Evolutionary conservation across 2,888 invertebrate species (phyloP), one percentile per base, ranked within the genome.

Genomic region (Drosophila paranaensis): DNA sequence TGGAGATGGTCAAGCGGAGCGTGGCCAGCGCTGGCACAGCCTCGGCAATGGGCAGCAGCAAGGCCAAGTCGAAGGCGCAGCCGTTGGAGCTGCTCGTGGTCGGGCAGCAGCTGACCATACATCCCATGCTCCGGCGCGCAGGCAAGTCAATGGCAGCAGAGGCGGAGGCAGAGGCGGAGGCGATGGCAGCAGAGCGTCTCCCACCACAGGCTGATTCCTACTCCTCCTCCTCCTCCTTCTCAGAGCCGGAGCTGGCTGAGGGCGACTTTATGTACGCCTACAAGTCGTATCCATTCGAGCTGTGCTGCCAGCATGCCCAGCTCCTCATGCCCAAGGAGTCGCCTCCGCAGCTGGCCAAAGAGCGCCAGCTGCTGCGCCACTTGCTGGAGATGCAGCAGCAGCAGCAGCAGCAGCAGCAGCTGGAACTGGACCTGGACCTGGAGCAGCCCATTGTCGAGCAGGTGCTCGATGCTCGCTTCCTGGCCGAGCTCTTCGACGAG

Each of bases 71-170:
- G 37, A 57, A 50, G 6, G 6, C n/a, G 1, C 14, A 42, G 25
- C 42, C 48, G 3, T 13, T 67, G 60, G 60, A 75, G 4, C 40
- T 75, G 42, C 48, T 70, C 16, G 70, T 74, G 25, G 70, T 75
- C 9, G 76, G 76, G 0, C 76, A 55, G 27, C 76, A 51, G 60
- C 42, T 74, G 43, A 46, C 60, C 1, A 74, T 60, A 53, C 60
- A 13, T 2, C 60, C 53, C 2, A 40, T 57, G 27, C 16, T 33
- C 25, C n/a, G n/a, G 6, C 39, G 57, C 9, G 8, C 14, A 6
- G 6, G n/a, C n/a, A 54, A 13, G 54, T 11, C 39, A 30, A 13
- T 8, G 39, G n/a, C 40, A 16, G 3, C 9, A 6, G 10, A 40
- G 39, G 16, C 9, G 5, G 35, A 11, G 1, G 14, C 13, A 11